Base-by-base conservation (phyloP, 1,140 invertebrate species). In the Monochamus saltuarius region DNA sequence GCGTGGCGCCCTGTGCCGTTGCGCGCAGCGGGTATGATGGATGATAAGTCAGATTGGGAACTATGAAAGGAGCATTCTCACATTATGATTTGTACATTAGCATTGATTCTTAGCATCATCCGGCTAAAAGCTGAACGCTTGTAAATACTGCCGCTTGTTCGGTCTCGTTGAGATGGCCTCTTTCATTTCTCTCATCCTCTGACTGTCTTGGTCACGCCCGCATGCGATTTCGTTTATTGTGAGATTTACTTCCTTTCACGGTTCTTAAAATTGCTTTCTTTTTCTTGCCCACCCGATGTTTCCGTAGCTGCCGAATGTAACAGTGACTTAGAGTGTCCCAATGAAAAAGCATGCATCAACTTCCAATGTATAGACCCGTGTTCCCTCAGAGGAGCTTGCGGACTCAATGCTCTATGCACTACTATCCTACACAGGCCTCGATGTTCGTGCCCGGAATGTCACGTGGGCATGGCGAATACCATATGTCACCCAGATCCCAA, bases 291-390 rank as follows among this genome's bases (percentile, higher is more conserved):
- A 73, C 66, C 68, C 66, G 62, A 70, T 67, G 67, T 70, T 53
- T 59, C 68, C 75, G 71, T 86, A 92, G 90, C 91, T 82, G 88
- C 87, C 82, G 88, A 92, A 85, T 95, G 93, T 82, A 88, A 88
- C 79, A 89, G 86, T 77, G 91, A 95, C 84, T 83, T 85, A 81
- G 91, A 94, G 80, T 96, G 94, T 82, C 86, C 91, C 62, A 87
- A 89, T 79, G 91, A 94, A 79, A 91, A 92, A 82, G 89, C 91
- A 74, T 96, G 94, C 83, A 86, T 93, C 78, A 88, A 89, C 79
- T 83, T 85, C 74, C 82, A 88, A 77, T 96, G 94, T 78, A 84
- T 91, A 78, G 91, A 95, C 80, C 93, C 92, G 64, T 96, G 94
- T 81, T 87, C 85, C 68, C 81, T 94, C 67, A 85, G 89, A 66